Base-by-base conservation (phyloP, 2,113 vertebrate species). In the Aegithalos caudatus region DNA sequence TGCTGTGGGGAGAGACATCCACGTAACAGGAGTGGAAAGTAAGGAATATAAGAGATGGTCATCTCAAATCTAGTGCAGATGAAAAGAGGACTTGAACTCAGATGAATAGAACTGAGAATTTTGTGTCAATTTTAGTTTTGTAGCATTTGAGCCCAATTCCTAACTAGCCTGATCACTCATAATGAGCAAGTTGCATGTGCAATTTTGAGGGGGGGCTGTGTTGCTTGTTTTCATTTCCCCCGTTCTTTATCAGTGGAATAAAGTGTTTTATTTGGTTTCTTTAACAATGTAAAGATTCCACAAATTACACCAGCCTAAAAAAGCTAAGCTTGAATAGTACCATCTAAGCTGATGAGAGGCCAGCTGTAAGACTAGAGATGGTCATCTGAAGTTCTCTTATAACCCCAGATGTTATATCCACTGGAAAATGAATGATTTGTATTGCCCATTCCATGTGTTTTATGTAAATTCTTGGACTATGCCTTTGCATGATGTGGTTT, bases 201-300 rank as follows among this genome's bases (percentile, higher is more conserved):
- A 24, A 1, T 65, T 51, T 38, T 5, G 2, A 1, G 17, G 7
- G 7, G 1, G 7, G 9, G 6, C 10, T 31, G 1, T 33, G 2
- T 38, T 60, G 20, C 3, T 29, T 54, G 47, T 54, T 37, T 40
- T 9, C 6, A 2, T 27, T 31, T 33, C 7, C 5, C 3, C 6
- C 25, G 5, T 24, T 73, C 45, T 16, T 2, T 57, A 24, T 69
- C 14, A 6, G 22, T 61, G 40, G 9, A 79, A 28, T 40, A 78
- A 69, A 38, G 28, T 42, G 12, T 11, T 2, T 22, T 69, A 2
- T 11, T 91, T 2, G 10, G 5, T 60, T 8, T 65, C 21, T 60
- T 15, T 47, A 78, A 38, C 10, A 19, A 17, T 9, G 13, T 69
- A 51, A 81, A 12, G 20, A 37, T 50, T 33, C 24, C 10, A 54